Conservation (phyloP, 2,888 invertebrate species). For the Drosophila longiperda region DNA sequence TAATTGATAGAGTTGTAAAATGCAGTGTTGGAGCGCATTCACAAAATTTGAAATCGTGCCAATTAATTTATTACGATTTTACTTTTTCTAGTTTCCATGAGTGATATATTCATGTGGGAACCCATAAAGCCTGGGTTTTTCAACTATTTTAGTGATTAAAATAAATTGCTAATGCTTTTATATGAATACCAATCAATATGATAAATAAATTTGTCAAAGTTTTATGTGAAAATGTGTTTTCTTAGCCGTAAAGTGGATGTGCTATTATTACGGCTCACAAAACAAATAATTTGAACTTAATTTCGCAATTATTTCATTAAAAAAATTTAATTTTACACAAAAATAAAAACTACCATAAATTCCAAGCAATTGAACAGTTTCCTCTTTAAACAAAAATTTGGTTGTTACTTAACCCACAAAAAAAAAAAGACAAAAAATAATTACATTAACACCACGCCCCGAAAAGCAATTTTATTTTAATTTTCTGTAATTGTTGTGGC, state of each 20-base stretch:
- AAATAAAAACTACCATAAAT: background rate
- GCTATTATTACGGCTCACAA: background rate
- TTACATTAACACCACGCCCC: slow-evolving; percentile 28
- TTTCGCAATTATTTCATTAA: background rate
- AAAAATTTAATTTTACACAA: background rate
- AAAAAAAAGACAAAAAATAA: no score
- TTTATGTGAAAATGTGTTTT: background rate
- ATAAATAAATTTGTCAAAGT: background rate
- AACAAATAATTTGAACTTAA: background rate
- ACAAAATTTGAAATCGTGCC: background rate
- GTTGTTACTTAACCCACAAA: slow-evolving; percentile 2
- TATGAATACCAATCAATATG: background rate
- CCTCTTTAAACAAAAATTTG: no score
- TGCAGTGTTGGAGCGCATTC: slow-evolving; percentile 13
- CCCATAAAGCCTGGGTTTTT: background rate
- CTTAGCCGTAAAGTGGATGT: background rate
- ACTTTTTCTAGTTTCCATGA: no score
- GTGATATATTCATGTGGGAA: background rate
- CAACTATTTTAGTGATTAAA: background rate
- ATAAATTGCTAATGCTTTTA: background rate
- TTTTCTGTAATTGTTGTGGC: slow-evolving; percentile 65
- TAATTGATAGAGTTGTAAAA: slow-evolving; percentile 22
- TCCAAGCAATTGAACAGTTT: slow-evolving; percentile 3
- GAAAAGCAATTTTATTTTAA: slow-evolving; percentile 62
- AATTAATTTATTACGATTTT: background rate